Base-by-base conservation (phyloP, 2,888 invertebrate genomes). In the Drosophila aldrichi region DNA sequence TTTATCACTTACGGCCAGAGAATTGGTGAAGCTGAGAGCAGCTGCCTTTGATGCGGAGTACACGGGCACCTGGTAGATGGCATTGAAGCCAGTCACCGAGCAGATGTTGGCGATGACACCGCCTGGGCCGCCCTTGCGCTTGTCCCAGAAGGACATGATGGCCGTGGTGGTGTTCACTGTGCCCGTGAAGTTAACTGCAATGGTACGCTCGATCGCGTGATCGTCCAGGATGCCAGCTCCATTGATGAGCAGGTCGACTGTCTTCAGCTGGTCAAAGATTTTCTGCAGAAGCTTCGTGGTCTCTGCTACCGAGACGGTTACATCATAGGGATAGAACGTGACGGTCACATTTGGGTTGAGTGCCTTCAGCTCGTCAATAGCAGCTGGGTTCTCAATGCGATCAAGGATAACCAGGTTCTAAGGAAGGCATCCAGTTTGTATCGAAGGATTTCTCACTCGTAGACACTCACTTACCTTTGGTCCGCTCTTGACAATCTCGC, bases 21-120 rank as follows among this genome's bases (percentile, higher is more conserved):
- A 88, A 32, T 82, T 83, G 46, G 91, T 92, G 77, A 93, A 93
- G 69, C 92, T 92, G 20, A 93, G 80, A 6, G 93, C 92, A 34
- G 93, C 93, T 7, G 90, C 89, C 71, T 93, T 93, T 9, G 91
- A 86, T 10, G 91, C 93, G n/a, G 90, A 86, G 77, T 93, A 93
- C 0, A 93, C 88, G 12, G 93, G 91, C 57, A 91, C 71, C 20
- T 82, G 81, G 10, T 90, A 71, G 38, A 79, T 68, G 46, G 90
- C 83, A 60, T 82, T 79, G 34, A 93, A 74, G 0, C 92, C 93
- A 0, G 91, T 82, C 10, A 90, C 87, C 0, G 93, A 93, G 7
- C 92, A 87, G 44, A 93, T 85, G 80, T 93, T 93, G 40, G 91
- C 89, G 63, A 93, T 89, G 48, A 92, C 82, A 3, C 93, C 93